Evolutionary conservation across 2,113 vertebrate genomes (phyloP).

Genomic region (Argyrosomus japonicus): DNA sequence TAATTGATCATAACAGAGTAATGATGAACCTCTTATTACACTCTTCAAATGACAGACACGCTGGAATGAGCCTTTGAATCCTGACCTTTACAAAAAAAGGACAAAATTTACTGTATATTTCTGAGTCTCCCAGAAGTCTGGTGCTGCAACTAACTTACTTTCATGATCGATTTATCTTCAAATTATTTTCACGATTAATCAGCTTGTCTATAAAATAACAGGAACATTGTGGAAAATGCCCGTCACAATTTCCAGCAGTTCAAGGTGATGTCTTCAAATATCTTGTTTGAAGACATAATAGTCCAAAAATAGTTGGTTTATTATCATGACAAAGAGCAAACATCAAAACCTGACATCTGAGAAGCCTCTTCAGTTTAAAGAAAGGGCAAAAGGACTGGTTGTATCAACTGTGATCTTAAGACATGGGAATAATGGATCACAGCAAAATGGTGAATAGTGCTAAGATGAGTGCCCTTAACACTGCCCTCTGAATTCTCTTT

Average conservation of each 20-base stretch:
- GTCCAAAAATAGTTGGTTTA: not conserved
- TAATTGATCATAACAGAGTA: constrained; percentile 1
- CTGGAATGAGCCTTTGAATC: not conserved
- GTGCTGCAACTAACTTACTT: not conserved
- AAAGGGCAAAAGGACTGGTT: not conserved
- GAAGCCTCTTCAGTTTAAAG: not conserved
- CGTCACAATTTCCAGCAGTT: not conserved
- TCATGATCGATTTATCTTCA: not conserved
- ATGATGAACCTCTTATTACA: not conserved
- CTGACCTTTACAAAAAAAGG: not conserved
- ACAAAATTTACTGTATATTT: not conserved
- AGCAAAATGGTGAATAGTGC: constrained; percentile 10
- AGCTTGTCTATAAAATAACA: not conserved
- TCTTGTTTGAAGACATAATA: not conserved
- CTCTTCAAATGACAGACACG: not conserved
- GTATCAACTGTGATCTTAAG: not conserved
- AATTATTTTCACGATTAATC: not conserved
- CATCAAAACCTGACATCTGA: not conserved
- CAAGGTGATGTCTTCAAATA: not conserved
- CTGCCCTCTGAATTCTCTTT: constrained; percentile 23
- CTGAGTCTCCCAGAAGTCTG: not conserved
- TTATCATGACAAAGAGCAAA: not conserved
- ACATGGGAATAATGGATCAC: not conserved
- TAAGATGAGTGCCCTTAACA: constrained; percentile 6
- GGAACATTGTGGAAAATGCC: not conserved